phyloP scores from a whole-genome alignment of 2,888 invertebrate species.

The Cetonia aurata region DNA sequence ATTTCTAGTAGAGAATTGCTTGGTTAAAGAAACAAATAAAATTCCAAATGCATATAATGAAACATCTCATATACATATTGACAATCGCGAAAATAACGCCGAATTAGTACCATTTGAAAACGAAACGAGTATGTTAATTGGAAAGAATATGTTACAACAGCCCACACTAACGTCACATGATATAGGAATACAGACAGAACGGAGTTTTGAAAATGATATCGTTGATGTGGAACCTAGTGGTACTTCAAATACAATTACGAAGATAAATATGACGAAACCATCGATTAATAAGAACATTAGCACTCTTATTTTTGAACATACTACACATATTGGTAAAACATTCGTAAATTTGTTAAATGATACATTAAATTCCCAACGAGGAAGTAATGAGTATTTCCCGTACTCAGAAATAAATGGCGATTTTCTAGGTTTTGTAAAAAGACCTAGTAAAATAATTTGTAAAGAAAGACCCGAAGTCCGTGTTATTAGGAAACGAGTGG shows the following conservation, averaged over 20 bases:
- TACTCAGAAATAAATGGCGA: neutral
- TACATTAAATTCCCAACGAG: constrained; percentile 1
- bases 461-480: constrained; percentile 3
- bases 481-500: neutral
- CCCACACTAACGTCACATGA: neutral
- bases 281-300: no score
- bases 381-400: constrained; percentile 10
- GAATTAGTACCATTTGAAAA: neutral
- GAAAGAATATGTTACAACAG: no score
- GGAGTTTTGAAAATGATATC: neutral
- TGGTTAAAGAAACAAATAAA: no score
- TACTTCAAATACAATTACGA: neutral
- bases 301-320: no score
- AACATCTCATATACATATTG: no score
- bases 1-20: no score
- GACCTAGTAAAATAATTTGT: neutral
- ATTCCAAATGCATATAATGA: no score
- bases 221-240: neutral
- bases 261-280: neutral
- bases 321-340: neutral
- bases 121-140: neutral
- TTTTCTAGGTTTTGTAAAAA: neutral
- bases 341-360: neutral
- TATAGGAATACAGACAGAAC: neutral
- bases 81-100: neutral